Base-by-base conservation (phyloP, 2,888 invertebrate species). In the Euproctis similis region DNA sequence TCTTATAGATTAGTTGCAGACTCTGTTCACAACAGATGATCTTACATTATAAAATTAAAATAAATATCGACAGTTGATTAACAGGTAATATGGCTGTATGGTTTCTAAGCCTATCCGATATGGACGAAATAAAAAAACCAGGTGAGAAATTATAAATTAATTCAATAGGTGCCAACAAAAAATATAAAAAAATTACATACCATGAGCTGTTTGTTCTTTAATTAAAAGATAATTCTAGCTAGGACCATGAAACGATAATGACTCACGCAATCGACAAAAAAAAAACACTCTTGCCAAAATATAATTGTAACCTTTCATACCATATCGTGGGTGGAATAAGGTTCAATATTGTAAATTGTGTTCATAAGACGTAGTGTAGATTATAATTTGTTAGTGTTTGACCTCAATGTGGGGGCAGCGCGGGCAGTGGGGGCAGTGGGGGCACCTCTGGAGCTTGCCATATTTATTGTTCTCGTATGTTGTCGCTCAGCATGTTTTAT, bases 311-410 rank as follows among this genome's bases (percentile, higher is more conserved):
- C 4, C 1, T 8, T 33, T 9, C 16, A 20, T 8, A 11, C 7
- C 29, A 13, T 25, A 34, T 34, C 9, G 7, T 0, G 2, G 5
- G 3, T 10, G 1, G 8, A 2, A 30, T 46, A 45, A 30, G 24
- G 44, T 38, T 20, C 7, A 42, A 12, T 43, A 28, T 42, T 8
- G 36, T 12, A 6, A 3, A 22, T 22, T 2, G 4, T 22, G 22
- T 5, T 22, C 12, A 23, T 12, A 12, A 3, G 10, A n/a, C n/a
- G n/a, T n/a, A 21, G 36, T 51, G 54, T 49, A 59, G 64, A 67
- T 66, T 70, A 61, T 65, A 71, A 67, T 69, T 72, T 56, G 70
- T 71, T 59, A 40, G 56, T n/a, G 53, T 59, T 67, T 72, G 73
- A 73, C 73, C 73, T 59, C 70, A 59, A 65, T 70, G 57, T 49